A percentile compares a stretch with the other conserved stretches of the same genome.
phyloP scores from a whole-genome alignment of 1,140 invertebrate genomes.

The Forficula auricularia region DNA sequence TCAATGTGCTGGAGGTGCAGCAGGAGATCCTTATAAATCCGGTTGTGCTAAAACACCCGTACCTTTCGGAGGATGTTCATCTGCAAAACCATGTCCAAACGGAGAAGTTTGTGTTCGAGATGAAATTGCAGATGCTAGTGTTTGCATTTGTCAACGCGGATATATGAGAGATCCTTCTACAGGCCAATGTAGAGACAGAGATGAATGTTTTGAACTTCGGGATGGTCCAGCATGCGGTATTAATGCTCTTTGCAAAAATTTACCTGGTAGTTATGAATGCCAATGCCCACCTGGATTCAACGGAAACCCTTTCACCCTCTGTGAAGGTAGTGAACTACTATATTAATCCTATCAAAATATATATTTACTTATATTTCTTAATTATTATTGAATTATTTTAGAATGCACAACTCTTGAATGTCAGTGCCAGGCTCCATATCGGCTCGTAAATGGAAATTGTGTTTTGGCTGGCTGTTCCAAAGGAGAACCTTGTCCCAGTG shows the following conservation, averaged over 20 bases:
- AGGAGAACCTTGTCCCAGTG: constrained; percentile 54
- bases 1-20: constrained; percentile 61
- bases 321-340: constrained; percentile 38
- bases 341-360: background rate
- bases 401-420: constrained; percentile 67
- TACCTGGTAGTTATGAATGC: constrained; percentile 86
- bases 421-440: constrained; percentile 71
- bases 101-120: constrained; percentile 72
- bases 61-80: constrained; percentile 47
- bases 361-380: constrained; percentile 1
- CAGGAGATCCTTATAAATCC: constrained; percentile 48
- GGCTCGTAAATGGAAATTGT: constrained; percentile 55
- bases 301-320: constrained; percentile 72
- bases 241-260: constrained; percentile 78
- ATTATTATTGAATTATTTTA: constrained; percentile 16
- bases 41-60: constrained; percentile 48
- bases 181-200: constrained; percentile 64
- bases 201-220: constrained; percentile 62
- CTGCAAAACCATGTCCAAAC: constrained; percentile 52
- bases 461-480: constrained; percentile 65
- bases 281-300: constrained; percentile 71
- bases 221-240: constrained; percentile 62
- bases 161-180: constrained; percentile 52
- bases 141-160: constrained; percentile 74
- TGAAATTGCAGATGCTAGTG: constrained; percentile 47